Percentiles rank a stretch among this genome's conserved stretches.
These are phyloP conservation scores for Neotoma lepida DNA, from an alignment of 2,113 vertebrate species.

Conservation along the genomic window DNA sequence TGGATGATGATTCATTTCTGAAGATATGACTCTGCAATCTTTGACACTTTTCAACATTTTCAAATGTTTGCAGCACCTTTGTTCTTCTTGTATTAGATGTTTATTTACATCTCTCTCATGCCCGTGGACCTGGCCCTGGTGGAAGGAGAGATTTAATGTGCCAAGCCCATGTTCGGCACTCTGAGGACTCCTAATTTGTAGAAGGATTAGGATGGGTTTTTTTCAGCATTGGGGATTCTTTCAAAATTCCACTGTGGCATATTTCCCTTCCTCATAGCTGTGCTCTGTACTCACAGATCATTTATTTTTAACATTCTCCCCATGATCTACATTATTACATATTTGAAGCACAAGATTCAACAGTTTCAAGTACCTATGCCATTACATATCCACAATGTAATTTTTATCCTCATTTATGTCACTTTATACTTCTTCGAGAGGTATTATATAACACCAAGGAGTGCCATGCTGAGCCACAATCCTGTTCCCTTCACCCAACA, in stretches of 20 bases:
- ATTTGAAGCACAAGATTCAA: background rate
- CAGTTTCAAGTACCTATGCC: background rate
- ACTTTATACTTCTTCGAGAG: background rate
- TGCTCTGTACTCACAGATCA: background rate
- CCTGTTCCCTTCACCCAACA: background rate
- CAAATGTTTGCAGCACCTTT: background rate
- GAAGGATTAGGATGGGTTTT: background rate
- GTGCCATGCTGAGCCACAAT: background rate
- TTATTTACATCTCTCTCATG: background rate
- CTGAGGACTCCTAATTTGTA: background rate
- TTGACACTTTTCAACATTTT: background rate
- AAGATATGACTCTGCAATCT: background rate
- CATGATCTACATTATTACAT: background rate
- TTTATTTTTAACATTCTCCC: background rate
- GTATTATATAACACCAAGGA: conserved; percentile 20
- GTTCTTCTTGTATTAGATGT: background rate
- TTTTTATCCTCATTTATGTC: conserved; percentile 27
- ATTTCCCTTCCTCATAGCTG: background rate
- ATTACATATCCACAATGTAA: conserved; percentile 21
- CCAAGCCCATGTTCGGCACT: background rate
- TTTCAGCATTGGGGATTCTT: background rate
- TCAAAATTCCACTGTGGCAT: background rate
- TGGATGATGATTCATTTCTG: conserved; percentile 13
- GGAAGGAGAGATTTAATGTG: background rate
- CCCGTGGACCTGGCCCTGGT: background rate